Percentiles rank a stretch among this genome's conserved stretches.
Conservation (phyloP, 2,888 invertebrate species). For the Ecdyonurus torrentis region DNA sequence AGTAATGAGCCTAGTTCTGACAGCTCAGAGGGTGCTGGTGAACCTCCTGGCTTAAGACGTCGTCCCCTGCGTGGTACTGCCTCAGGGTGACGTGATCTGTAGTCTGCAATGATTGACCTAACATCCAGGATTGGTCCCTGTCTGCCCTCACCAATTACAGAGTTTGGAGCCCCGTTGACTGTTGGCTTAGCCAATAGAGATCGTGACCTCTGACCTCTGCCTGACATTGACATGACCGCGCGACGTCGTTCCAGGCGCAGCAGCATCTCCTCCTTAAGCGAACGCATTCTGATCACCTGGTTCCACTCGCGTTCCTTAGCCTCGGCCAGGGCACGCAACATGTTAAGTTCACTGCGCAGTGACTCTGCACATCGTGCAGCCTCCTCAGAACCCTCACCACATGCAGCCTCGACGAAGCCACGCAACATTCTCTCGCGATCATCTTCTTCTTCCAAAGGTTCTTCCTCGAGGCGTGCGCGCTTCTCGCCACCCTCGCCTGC, state of each 20-base stretch:
- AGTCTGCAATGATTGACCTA: constrained; percentile 65
- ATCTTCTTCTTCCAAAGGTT: constrained; percentile 3
- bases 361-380: constrained; percentile 37
- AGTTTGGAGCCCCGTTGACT: constrained; percentile 27
- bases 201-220: constrained; percentile 22
- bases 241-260: constrained; percentile 51
- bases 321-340: constrained; percentile 52
- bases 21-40: constrained; percentile 8
- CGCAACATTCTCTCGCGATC: constrained; percentile 16
- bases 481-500: constrained; percentile 9
- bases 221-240: constrained; percentile 32
- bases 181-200: constrained; percentile 28
- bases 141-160: constrained; percentile 45
- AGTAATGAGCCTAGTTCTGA: constrained; percentile 12
- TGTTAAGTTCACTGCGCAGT: constrained; percentile 30
- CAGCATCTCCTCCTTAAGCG: constrained; percentile 67
- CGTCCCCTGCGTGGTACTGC: constrained; percentile 29
- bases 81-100: constrained; percentile 58
- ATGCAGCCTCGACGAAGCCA: constrained; percentile 44
- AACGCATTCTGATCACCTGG: constrained; percentile 61
- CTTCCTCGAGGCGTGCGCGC: constrained; percentile 8
- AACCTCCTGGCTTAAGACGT: constrained; percentile 14
- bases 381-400: constrained; percentile 40
- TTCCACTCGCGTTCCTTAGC: constrained; percentile 80
- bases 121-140: constrained; percentile 69